These are phyloP conservation scores for Sisyra nigra DNA, from an alignment of 2,888 invertebrate species.

Conservation along the genomic window DNA sequence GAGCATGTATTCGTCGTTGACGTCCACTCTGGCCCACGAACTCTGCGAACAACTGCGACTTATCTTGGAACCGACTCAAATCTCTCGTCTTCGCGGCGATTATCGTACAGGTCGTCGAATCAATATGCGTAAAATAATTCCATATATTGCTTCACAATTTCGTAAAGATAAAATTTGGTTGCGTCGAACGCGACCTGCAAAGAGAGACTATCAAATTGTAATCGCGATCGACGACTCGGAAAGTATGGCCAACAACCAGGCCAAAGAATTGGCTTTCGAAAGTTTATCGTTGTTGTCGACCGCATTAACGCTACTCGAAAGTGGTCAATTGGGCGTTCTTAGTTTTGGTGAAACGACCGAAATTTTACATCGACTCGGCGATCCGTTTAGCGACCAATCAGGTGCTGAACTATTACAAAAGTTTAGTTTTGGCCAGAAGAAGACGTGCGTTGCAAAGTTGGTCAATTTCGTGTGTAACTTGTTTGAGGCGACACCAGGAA, in stretches of 20 bases:
- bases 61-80: constrained; percentile 89
- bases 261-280: constrained; percentile 85
- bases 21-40: constrained; percentile 54
- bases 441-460: constrained; percentile 72
- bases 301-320: constrained; percentile 84
- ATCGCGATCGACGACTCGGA: constrained; percentile 94
- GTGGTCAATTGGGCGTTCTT: constrained; percentile 79
- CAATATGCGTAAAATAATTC: constrained; percentile 96
- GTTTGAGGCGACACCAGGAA: constrained; percentile 26
- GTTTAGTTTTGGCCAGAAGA: constrained; percentile 76
- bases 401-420: constrained; percentile 69
- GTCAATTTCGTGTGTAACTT: constrained; percentile 63
- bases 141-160: constrained; percentile 98
- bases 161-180: constrained; percentile 99
- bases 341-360: constrained; percentile 79
- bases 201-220: constrained; percentile 90
- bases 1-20: constrained; percentile 42
- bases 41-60: constrained; percentile 87
- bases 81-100: constrained; percentile 84
- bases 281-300: constrained; percentile 81
- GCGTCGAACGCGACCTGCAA: constrained; percentile 84
- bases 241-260: constrained; percentile 77
- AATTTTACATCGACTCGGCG: constrained; percentile 74
- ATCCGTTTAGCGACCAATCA: constrained; percentile 74
- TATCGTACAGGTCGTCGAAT: constrained; percentile 92